Base-by-base conservation (phyloP, 2,113 vertebrate species). In the Megaceryle maxima region DNA sequence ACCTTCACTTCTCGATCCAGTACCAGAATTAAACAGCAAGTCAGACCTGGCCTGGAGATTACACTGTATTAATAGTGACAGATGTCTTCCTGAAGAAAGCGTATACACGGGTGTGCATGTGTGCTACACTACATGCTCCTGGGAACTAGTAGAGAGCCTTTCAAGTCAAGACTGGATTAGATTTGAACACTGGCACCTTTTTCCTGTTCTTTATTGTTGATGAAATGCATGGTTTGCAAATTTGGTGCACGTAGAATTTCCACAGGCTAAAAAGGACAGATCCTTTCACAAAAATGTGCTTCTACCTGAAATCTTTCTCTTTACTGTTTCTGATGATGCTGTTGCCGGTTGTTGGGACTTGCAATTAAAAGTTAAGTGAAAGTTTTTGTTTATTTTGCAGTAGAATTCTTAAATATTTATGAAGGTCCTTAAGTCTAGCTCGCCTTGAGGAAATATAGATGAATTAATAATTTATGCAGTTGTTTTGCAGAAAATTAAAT, bases 401-500 rank as follows among this genome's bases (percentile, higher is more conserved):
- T 91, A 92, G 59, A 88, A 94, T 90, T 92, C 82, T 98, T 97
- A 98, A 98, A 98, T 98, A 98, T 98, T 98, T 98, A 98, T 98
- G 94, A 97, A 98, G 93, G 89, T 97, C 94, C 96, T 97, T 97
- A 97, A 98, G 96, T 97, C 97, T 98, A 94, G 94, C 92, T 97
- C 0, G 96, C 98, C 98, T 98, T 98, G 96, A 98, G 98, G 97
- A 98, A 98, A 98, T 98, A 97, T 88, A 97, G 95, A 96, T 96
- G 72, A 97, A 97, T 98, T 97, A 98, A 98, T 98, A 98, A 98
- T 98, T 98, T 97, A 98, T 98, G 94, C 83, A 46, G 90, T 94
- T 98, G 97, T 97, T 98, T 98, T 98, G 96, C 92, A 98, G 97
- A 98, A 98, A 98, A 98, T 98, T 98, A 98, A 98, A 98, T 97